These are phyloP conservation scores for Enoplosus armatus DNA, from an alignment of 2,797 vertebrate species.

Conservation along the genomic window DNA sequence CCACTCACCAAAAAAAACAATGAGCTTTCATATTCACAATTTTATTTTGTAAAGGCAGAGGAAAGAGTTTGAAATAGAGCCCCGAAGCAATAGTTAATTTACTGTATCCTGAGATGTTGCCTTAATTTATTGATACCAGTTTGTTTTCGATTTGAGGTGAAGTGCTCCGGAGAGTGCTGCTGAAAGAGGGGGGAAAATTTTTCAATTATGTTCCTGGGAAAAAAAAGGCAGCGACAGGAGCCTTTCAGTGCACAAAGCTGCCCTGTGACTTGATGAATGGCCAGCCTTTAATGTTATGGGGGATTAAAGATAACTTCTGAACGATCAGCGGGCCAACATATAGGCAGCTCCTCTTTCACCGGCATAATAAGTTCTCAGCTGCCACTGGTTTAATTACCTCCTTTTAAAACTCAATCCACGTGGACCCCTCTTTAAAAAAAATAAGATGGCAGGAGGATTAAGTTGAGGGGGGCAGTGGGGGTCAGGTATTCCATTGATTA, in stretches of 20 bases:
- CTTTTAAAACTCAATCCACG: slow-evolving; percentile 92
- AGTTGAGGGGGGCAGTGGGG: slow-evolving; percentile 71
- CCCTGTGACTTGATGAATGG: slow-evolving; percentile 87
- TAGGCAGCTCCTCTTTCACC: slow-evolving; percentile 86
- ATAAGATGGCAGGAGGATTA: slow-evolving; percentile 77
- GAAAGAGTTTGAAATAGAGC: slow-evolving; percentile 49
- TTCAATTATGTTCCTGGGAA: slow-evolving; percentile 84
- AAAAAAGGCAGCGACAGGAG: slow-evolving; percentile 78
- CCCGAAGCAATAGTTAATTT: slow-evolving; percentile 69
- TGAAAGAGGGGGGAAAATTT: slow-evolving; percentile 45
- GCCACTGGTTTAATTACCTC: slow-evolving; percentile 93
- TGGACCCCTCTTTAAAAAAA: slow-evolving; percentile 87
- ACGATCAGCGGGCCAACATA: slow-evolving; percentile 83
- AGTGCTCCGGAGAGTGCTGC: slow-evolving; percentile 66
- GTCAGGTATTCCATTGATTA: slow-evolving; percentile 86
- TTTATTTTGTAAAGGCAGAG: slow-evolving; percentile 44
- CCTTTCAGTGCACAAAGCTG: slow-evolving; percentile 83
- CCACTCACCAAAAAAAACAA: slow-evolving; percentile 41
- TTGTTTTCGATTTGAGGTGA: slow-evolving; percentile 79
- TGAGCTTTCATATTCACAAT: slow-evolving; percentile 42
- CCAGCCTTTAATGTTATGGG: slow-evolving; percentile 86
- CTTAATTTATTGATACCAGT: slow-evolving; percentile 81
- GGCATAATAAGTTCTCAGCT: slow-evolving; percentile 89
- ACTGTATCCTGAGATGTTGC: slow-evolving; percentile 73
- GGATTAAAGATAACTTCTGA: slow-evolving; percentile 89